phyloP scores from a whole-genome alignment of 1,140 invertebrate genomes.

The Chionoecetes opilio region DNA sequence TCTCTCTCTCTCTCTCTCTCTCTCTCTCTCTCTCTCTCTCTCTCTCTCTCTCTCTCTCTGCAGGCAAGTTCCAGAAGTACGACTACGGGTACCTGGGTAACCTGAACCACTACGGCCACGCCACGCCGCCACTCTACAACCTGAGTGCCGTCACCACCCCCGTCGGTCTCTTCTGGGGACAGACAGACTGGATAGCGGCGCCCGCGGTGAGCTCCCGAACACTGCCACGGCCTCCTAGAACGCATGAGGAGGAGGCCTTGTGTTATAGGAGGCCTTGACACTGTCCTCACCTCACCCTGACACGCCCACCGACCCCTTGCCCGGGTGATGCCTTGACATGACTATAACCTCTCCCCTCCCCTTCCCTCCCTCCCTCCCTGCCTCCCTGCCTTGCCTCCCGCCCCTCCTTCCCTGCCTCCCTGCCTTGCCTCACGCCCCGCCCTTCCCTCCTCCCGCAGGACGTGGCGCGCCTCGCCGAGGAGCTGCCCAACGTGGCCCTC shows the following conservation, averaged over 20 bases:
- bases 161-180: constrained; percentile 87
- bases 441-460: constrained; percentile 72
- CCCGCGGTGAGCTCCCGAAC: constrained; percentile 66
- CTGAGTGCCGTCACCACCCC: constrained; percentile 86
- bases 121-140: constrained; percentile 85
- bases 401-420: neutral
- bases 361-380: too few relatives aligned
- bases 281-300: too few relatives aligned
- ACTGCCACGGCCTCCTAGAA: too few relatives aligned
- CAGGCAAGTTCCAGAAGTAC: constrained; percentile 81
- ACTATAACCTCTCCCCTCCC: too few relatives aligned
- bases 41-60: too few relatives aligned
- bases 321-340: too few relatives aligned
- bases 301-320: too few relatives aligned
- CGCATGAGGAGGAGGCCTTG: too few relatives aligned
- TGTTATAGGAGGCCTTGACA: too few relatives aligned
- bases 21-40: too few relatives aligned
- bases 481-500: constrained; percentile 76
- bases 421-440: neutral
- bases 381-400: neutral
- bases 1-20: too few relatives aligned
- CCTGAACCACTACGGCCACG: constrained; percentile 83
- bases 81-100: constrained; percentile 84
- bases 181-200: constrained; percentile 86
- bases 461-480: constrained; percentile 78